Conservation (phyloP, 2,113 vertebrate genomes). For the Arothron firmamentum region DNA sequence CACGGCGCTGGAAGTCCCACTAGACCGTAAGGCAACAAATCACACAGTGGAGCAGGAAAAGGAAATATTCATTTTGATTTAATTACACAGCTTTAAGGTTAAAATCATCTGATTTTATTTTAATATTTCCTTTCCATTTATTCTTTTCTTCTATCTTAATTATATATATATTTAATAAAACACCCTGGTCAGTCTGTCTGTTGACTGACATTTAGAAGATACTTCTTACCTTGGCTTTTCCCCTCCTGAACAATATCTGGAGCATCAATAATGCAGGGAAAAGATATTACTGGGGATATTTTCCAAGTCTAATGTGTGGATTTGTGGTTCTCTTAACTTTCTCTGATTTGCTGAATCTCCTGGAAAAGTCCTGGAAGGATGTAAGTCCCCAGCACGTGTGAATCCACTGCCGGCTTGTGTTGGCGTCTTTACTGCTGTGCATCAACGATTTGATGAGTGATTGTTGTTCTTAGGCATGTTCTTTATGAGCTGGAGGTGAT, state of each 20-base stretch:
- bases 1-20: slow-evolving; percentile 89
- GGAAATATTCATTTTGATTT: not conserved
- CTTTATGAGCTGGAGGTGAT: slow-evolving; percentile 55
- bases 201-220: too few relatives aligned
- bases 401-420: slow-evolving; percentile 11
- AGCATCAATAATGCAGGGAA: slow-evolving; percentile 31
- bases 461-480: slow-evolving; percentile 15
- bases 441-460: not conserved
- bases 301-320: slow-evolving; percentile 79
- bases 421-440: slow-evolving; percentile 18
- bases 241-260: slow-evolving; percentile 1
- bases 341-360: slow-evolving; percentile 80
- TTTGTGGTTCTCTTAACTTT: slow-evolving; percentile 78
- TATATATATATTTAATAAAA: too few relatives aligned
- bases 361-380: slow-evolving; percentile 90
- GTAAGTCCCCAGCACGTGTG: slow-evolving; percentile 82
- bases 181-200: too few relatives aligned
- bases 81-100: too few relatives aligned
- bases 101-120: too few relatives aligned
- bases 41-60: not conserved
- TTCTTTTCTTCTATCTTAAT: too few relatives aligned
- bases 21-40: slow-evolving; percentile 85
- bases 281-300: slow-evolving; percentile 32
- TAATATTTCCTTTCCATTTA: too few relatives aligned
- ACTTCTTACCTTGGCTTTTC: too few relatives aligned